These are phyloP conservation scores for Megaustenia siamemsis DNA, from an alignment of 2,888 invertebrate species.

Conservation along the genomic window DNA sequence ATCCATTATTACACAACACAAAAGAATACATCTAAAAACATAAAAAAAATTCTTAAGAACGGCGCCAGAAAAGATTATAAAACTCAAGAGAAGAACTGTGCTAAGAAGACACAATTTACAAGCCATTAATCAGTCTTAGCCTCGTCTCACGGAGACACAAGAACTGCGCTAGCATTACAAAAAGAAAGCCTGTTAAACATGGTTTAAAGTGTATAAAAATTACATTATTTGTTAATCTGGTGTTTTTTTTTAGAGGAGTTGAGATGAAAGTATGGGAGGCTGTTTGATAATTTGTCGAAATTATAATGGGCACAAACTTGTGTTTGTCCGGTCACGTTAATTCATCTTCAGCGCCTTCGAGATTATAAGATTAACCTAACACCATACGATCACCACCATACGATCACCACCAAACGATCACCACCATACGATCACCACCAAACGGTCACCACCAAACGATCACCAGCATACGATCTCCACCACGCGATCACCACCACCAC, in stretches of 20 bases:
- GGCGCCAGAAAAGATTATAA: neutral
- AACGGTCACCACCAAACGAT: too few relatives aligned
- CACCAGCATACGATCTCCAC: too few relatives aligned
- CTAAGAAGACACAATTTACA: neutral
- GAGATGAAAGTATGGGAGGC: neutral
- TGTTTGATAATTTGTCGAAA: neutral
- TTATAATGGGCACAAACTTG: too few relatives aligned
- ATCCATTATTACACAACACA: too few relatives aligned
- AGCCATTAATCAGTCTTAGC: neutral
- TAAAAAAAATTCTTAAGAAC: too few relatives aligned
- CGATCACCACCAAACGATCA: too few relatives aligned
- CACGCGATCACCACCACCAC: too few relatives aligned
- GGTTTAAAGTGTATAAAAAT: neutral
- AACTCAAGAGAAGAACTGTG: neutral
- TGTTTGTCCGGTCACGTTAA: neutral
- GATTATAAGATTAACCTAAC: too few relatives aligned
- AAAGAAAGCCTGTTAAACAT: neutral
- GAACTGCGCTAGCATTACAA: neutral
- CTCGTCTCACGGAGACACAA: neutral
- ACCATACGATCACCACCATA: too few relatives aligned
- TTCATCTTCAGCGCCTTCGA: neutral
- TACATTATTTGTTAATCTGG: neutral
- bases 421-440: too few relatives aligned
- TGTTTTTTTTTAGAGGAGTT: neutral
- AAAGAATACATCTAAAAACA: too few relatives aligned